Percentiles rank a stretch among this genome's conserved stretches.
Conservation (phyloP, 2,113 vertebrate genomes). For the Cebus imitator region DNA sequence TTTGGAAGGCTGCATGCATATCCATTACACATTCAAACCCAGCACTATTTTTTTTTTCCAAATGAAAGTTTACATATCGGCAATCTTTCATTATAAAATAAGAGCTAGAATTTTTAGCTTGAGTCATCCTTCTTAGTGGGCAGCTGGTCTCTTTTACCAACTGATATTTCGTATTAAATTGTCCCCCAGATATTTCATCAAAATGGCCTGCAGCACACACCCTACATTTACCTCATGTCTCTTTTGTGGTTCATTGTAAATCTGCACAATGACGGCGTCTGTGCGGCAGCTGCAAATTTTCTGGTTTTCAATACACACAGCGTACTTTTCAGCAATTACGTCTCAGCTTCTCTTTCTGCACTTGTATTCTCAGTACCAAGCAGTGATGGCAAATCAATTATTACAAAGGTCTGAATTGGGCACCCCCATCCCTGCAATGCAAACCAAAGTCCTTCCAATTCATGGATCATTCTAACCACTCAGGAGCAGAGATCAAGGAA, state of each 20-base stretch:
- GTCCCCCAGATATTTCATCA: conserved; percentile 66
- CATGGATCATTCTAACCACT: background rate
- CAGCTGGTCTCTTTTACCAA: conserved; percentile 73
- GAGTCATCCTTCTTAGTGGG: conserved; percentile 64
- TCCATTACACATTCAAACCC: background rate
- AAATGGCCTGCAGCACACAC: conserved; percentile 66
- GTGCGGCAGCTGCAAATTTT: conserved; percentile 82
- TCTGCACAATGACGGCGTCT: conserved; percentile 74
- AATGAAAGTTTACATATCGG: conserved; percentile 27
- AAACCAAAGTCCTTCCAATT: conserved; percentile 52
- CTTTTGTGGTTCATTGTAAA: conserved; percentile 76
- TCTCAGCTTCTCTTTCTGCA: conserved; percentile 71
- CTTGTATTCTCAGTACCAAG: conserved; percentile 68
- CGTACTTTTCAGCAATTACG: conserved; percentile 78
- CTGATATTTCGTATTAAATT: conserved; percentile 78
- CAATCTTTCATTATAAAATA: conserved; percentile 50
- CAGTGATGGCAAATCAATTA: conserved; percentile 74
- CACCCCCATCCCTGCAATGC: conserved; percentile 39
- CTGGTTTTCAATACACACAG: conserved; percentile 72
- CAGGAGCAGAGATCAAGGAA: background rate
- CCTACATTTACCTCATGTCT: conserved; percentile 78
- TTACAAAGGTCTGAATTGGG: conserved; percentile 22
- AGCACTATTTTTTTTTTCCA: background rate
- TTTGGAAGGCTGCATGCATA: background rate
- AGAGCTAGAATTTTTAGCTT: conserved; percentile 51